Evolutionary conservation across 1,140 invertebrate species (phyloP).

Genomic region (Cydia pomonella): DNA sequence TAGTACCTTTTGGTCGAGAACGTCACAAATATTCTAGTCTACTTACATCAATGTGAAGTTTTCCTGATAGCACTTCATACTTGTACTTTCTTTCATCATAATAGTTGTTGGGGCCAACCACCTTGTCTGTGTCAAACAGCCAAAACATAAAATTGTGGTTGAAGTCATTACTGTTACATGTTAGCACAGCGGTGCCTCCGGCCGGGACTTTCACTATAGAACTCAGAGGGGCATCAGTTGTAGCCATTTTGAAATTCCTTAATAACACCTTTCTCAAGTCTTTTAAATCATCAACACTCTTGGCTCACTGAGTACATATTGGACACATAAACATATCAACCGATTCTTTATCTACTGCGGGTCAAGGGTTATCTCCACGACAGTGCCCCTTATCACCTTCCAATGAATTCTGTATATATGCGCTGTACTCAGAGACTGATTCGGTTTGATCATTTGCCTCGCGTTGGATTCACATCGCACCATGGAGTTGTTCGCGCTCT

Average conservation of each 20-base stretch:
- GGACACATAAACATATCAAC: conserved; percentile 43
- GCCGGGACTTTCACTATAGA: conserved; percentile 77
- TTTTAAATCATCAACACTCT: conserved; percentile 54
- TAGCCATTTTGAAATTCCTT: conserved; percentile 42
- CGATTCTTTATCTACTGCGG: too few relatives aligned
- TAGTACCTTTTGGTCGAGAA: too few relatives aligned
- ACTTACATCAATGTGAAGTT: conserved; percentile 83
- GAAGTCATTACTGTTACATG: conserved; percentile 84
- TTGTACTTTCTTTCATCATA: conserved; percentile 84
- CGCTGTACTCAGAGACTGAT: too few relatives aligned
- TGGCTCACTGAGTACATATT: conserved; percentile 44
- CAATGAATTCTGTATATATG: too few relatives aligned
- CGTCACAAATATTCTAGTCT: conserved; percentile 33
- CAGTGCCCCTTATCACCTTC: too few relatives aligned
- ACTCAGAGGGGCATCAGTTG: conserved; percentile 46
- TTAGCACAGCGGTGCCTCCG: conserved; percentile 82
- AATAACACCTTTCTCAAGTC: conserved; percentile 13
- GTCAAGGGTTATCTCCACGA: too few relatives aligned
- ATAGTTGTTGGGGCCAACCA: conserved; percentile 84
- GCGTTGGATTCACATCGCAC: too few relatives aligned
- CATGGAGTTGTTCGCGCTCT: too few relatives aligned
- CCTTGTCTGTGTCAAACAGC: conserved; percentile 81
- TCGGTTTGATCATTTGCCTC: too few relatives aligned
- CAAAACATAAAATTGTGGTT: conserved; percentile 86
- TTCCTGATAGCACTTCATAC: conserved; percentile 85